phyloP scores from a whole-genome alignment of 2,113 vertebrate species.

The Vidua macroura region DNA sequence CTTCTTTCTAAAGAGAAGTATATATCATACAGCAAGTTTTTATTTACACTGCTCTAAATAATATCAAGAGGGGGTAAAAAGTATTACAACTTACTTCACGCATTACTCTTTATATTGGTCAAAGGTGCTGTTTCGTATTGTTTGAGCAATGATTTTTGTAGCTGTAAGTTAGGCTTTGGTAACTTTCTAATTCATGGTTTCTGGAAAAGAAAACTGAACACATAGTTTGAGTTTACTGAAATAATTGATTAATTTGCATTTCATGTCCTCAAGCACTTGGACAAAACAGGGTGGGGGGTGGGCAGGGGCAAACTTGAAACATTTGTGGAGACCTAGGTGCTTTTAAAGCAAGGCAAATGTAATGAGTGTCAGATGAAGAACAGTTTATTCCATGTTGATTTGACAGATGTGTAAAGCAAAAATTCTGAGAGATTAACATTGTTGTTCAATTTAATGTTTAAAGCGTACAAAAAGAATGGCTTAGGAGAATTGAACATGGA shows the following conservation, averaged over 20 bases:
- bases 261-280: not conserved
- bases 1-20: not conserved
- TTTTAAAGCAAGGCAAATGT: not conserved
- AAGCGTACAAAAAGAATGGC: not conserved
- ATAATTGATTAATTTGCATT: not conserved
- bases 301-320: fast-evolving
- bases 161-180: not conserved
- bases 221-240: not conserved
- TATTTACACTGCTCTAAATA: not conserved
- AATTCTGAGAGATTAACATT: not conserved
- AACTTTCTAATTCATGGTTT: not conserved
- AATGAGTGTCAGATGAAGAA: not conserved
- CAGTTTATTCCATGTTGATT: not conserved
- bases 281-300: not conserved
- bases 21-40: not conserved
- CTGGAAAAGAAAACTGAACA: not conserved
- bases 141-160: not conserved
- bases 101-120: not conserved
- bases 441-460: conserved; percentile 1
- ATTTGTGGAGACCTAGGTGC: not conserved
- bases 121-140: not conserved
- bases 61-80: not conserved
- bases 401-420: conserved; percentile 3
- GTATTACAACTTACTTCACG: not conserved
- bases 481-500: not conserved